Percentiles rank a stretch among this genome's conserved stretches.
These are phyloP conservation scores for Hycleus phaleratus DNA, from an alignment of 1,140 invertebrate genomes.

Conservation along the genomic window DNA sequence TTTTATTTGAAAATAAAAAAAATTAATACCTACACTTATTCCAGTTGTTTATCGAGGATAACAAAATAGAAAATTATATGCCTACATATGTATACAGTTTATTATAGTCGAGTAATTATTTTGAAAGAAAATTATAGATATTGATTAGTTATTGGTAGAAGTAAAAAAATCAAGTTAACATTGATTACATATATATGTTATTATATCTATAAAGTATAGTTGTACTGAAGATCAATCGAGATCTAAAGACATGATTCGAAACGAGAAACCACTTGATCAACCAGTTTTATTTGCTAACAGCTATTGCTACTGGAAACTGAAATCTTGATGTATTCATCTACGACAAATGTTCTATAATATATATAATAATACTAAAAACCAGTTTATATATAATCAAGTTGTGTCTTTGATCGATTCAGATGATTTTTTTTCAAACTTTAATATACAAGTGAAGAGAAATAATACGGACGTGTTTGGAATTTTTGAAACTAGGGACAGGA, in stretches of 20 bases:
- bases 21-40: no score
- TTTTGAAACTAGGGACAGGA: slow-evolving; percentile 6
- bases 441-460: slow-evolving; percentile 20
- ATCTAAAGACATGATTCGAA: background rate
- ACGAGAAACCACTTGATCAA: slow-evolving; percentile 17
- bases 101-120: slow-evolving; percentile 17
- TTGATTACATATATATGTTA: background rate
- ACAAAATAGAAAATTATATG: slow-evolving; percentile 23
- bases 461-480: slow-evolving; percentile 30
- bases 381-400: no score
- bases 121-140: slow-evolving; percentile 23
- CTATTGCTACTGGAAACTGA: slow-evolving; percentile 33
- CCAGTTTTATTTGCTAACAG: slow-evolving; percentile 33
- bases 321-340: slow-evolving; percentile 1
- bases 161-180: slow-evolving; percentile 24
- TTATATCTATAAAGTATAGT: no score
- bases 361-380: no score
- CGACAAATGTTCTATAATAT: background rate
- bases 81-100: background rate
- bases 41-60: no score
- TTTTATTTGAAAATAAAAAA: no score
- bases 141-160: slow-evolving; percentile 25
- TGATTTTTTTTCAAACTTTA: background rate
- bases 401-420: slow-evolving; percentile 11
- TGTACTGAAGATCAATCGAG: no score